Evolutionary conservation across 2,888 invertebrate genomes (phyloP), one percentile per base, ranked within the genome.

Genomic region (Amiota communis): DNA sequence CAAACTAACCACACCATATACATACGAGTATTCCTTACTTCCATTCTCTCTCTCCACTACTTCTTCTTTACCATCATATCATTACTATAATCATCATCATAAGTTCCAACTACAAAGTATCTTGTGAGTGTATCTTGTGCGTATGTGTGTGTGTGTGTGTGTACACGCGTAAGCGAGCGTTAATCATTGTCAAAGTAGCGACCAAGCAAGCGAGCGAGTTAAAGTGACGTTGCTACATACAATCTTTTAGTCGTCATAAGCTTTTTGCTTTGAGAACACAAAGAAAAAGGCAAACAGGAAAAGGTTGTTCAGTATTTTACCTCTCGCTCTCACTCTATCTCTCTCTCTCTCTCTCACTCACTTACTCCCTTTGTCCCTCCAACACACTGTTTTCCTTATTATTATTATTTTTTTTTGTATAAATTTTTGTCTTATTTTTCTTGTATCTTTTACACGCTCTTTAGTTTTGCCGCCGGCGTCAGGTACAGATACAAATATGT

Each of bases 141-240:
- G 36, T 36, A 1, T 23, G 36, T 36, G 36, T 6, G 36, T 36
- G 6, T 36, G 2, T 36, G 36, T 6, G 36, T 36, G 36, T 36
- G 36, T 36, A 6, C 53, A 53, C 13, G 13, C 53, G n/a, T 12
- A 53, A n/a, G 53, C n/a, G 11, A n/a, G 53, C 53, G 13, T 10
- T n/a, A 53, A n/a, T 53, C 53, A 53, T 12, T 53, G 53, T n/a
- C 53, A n/a, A n/a, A 53, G 53, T n/a, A 53, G 53, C 53, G 53
- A 51, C 6, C 6, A 9, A 53, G 53, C 11, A 13, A 53, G 53
- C 15, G 53, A 53, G 53, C 13, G 53, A 53, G 53, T 53, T 13
- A 53, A 8, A n/a, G 53, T 15, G 53, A 53, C 53, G 36, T 36
- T 36, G 36, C 36, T 36, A 36, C 36, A 36, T n/a, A n/a, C n/a